A percentile compares a stretch with the other conserved stretches of the same genome.
phyloP scores from a whole-genome alignment of 35 echinoderm and acorn worm species.

The Apostichopus californicus region DNA sequence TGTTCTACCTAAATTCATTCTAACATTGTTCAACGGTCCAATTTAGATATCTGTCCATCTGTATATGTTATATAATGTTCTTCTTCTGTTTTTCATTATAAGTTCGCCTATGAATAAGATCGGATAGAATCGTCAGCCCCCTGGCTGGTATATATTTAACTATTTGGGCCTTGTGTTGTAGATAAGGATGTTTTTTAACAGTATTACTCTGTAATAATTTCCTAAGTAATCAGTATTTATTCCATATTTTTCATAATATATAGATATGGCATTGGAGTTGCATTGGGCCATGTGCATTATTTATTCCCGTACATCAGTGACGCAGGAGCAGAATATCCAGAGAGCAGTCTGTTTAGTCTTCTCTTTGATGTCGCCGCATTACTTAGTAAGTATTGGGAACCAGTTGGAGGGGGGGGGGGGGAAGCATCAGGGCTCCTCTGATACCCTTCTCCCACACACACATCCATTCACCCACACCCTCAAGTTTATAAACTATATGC shows the following conservation, averaged over 20 bases:
- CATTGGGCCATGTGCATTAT: constrained; percentile 18
- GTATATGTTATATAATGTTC: background rate
- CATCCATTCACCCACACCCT: too few relatives aligned
- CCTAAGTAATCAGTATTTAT: background rate
- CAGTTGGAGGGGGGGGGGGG: background rate
- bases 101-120: background rate
- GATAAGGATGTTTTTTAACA: background rate
- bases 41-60: too few relatives aligned
- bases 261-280: constrained; percentile 28
- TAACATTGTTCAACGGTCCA: too few relatives aligned
- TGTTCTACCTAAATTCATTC: too few relatives aligned
- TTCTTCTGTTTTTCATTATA: background rate
- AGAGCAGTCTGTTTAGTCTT: constrained; percentile 41
- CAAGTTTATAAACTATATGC: too few relatives aligned
- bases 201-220: background rate
- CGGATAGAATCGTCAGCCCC: background rate
- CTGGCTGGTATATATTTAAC: background rate
- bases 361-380: constrained; percentile 42
- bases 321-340: constrained; percentile 35
- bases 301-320: constrained; percentile 56
- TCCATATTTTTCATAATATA: background rate
- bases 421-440: background rate
- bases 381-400: constrained; percentile 8
- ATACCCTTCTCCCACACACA: too few relatives aligned
- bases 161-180: background rate